Evolutionary conservation across 2,888 invertebrate genomes (phyloP), one percentile per base, ranked within the genome.

Genomic region (Nomada ruficornis): DNA sequence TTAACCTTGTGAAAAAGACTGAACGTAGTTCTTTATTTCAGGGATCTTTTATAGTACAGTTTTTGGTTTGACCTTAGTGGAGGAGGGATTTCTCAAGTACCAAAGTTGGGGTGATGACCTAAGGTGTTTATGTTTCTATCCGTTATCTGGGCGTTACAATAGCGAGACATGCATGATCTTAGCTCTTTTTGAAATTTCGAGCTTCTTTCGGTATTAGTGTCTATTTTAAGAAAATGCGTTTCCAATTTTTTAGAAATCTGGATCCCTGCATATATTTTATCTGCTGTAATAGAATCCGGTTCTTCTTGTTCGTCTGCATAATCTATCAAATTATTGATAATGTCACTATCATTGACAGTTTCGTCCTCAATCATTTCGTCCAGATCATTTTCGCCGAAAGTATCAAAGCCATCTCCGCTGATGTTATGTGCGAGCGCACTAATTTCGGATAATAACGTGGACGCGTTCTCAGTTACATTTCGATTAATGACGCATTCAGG

Each of bases 371-470:
- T 29, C 29, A 29, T 29, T 4, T 29, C 29, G 29, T 29, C 86
- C 64, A 88, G 81, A 70, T 89, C 90, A 72, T 80, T 83, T 63
- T 83, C 29, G 29, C 29, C 47, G 67, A 89, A 82, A 77, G 86
- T 81, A 79, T 90, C 84, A 86, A 91, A 90, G 54, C 88, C 89
- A 69, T 90, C 87, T 74, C 88, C 88, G 57, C 86, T 80, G 82
- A 91, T 85, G 71, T 83, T 23, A 72, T 89, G 89, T 77, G 88
- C 89, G 42, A 88, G 78, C 67, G 80, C 67, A 76, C 82, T 82
- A 62, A 89, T 89, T 71, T 85, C 79, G 50, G 85, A 59, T 84
- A 80, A 87, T 69, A 83, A 83, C 44, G 72, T 83, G 11, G 84
- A 86, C 75, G 85, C 82, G 77, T 70, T 77, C 69, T 82, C 79